Conservation (phyloP, 1,140 invertebrate species). For the Drosophila lacertosa region DNA sequence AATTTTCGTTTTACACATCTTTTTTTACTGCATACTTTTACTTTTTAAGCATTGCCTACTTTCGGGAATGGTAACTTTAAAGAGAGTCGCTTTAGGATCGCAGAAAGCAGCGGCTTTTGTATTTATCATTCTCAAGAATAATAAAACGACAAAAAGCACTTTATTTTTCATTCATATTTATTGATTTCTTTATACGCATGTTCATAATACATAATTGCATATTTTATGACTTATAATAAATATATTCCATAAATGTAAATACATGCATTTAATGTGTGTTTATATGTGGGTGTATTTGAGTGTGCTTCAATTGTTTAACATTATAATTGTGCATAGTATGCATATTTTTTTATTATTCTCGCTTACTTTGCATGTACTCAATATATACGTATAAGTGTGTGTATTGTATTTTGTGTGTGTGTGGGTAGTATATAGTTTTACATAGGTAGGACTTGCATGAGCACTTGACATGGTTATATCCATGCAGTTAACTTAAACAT, state of each 20-base stretch:
- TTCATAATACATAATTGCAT: constrained; percentile 82
- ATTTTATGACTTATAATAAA: constrained; percentile 73
- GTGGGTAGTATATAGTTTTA: constrained; percentile 35
- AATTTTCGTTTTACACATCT: too few species aligned
- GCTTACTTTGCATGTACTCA: constrained; percentile 35
- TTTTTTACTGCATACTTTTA: not conserved
- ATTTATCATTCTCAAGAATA: too few species aligned
- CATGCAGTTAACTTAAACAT: constrained; percentile 47
- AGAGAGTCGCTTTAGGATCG: too few species aligned
- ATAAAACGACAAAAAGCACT: not conserved
- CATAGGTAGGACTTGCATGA: constrained; percentile 55
- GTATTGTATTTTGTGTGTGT: constrained; percentile 8
- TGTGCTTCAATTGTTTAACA: constrained; percentile 70
- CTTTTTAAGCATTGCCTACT: not conserved
- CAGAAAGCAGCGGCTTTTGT: too few species aligned
- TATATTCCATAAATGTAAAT: constrained; percentile 68
- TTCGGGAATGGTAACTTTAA: too few species aligned
- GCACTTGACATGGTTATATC: constrained; percentile 39
- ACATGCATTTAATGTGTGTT: constrained; percentile 60
- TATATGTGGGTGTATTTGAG: constrained; percentile 37
- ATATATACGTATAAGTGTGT: constrained; percentile 20
- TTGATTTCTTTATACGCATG: constrained; percentile 76
- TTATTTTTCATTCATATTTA: constrained; percentile 77
- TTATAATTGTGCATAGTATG: constrained; percentile 55
- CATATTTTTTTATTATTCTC: constrained; percentile 53